Evolutionary conservation across 1,140 invertebrate genomes (phyloP), one percentile per base, ranked within the genome.

Genomic region (Sitobion miscanthi): DNA sequence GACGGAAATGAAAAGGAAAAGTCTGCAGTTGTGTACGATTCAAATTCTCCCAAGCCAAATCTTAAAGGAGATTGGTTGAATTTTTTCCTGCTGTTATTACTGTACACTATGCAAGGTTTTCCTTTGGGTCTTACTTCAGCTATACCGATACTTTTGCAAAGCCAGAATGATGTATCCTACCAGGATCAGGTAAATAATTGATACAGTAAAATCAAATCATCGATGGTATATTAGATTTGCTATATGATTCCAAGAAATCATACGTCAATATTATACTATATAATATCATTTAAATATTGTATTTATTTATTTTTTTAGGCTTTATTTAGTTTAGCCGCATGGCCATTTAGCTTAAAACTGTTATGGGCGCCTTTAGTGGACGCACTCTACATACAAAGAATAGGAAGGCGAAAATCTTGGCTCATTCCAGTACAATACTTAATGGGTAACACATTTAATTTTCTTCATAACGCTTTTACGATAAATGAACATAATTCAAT

Each of bases 291-390:
- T 2, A 38, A 49, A 49, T n/a, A 35, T 35, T 69, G 5, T 87
- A 69, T 94, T 17, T 54, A 35, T 35, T 35, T 35, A 35, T 94
- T 94, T 95, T 96, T 96, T 93, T 97, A 99, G 97, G 99, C 99
- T n/a, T 97, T 99, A 95, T 99, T 99, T 95, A 99, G 98, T 96
- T 99, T 99, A 95, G 98, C 98, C 0, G 97, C 97, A 94, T 99
- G 99, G 99, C 99, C 99, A 3, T 99, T 99, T 95, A 99, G 98
- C 95, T 96, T 99, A 35, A 99, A 99, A 96, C 95, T 99, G 49
- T 95, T 99, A 85, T 99, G 99, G 99, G 99, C 99, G 8, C 99
- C 99, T 3, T 96, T 99, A 94, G 99, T 99, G 4, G 99, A 99
- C 95, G 97, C 98, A 0, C 95, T 99, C 42, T 99, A 98, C 95